phyloP scores from a whole-genome alignment of 2,888 invertebrate species.

The Nymphalis polychloros region DNA sequence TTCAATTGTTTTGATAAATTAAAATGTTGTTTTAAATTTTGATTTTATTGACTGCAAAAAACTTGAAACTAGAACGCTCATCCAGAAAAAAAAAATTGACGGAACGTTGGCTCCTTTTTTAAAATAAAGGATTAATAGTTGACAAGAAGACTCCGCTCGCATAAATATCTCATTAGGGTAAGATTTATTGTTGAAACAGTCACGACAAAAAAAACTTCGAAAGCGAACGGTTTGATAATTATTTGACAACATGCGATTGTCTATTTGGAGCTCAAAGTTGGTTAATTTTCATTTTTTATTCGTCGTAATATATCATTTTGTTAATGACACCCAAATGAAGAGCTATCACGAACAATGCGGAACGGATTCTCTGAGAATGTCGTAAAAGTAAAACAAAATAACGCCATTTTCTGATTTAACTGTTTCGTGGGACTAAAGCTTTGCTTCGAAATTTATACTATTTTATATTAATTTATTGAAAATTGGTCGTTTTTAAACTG shows the following conservation, averaged over 20 bases:
- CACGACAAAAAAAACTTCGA: constrained; percentile 74
- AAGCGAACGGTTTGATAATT: constrained; percentile 76
- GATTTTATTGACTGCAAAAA: background rate
- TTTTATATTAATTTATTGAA: background rate
- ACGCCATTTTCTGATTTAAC: constrained; percentile 31
- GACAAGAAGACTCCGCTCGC: constrained; percentile 69
- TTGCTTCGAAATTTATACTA: background rate
- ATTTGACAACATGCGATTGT: constrained; percentile 80
- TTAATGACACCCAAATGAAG: constrained; percentile 76
- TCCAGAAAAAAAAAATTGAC: constrained; percentile 19
- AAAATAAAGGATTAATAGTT: constrained; percentile 70
- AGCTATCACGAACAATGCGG: constrained; percentile 66
- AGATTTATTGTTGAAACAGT: constrained; percentile 77
- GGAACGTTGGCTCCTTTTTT: constrained; percentile 24
- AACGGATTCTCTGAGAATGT: constrained; percentile 41
- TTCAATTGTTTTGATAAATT: too few relatives aligned
- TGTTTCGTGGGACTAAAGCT: constrained; percentile 22
- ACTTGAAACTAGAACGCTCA: background rate
- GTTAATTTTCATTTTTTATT: constrained; percentile 71
- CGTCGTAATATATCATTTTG: constrained; percentile 74
- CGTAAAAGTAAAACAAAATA: constrained; percentile 46
- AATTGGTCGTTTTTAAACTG: too few relatives aligned
- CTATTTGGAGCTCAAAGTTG: constrained; percentile 66
- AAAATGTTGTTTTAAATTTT: background rate
- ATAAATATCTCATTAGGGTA: constrained; percentile 79